Conservation (phyloP, 1,140 invertebrate species). For the Tetramorium parvispinum region DNA sequence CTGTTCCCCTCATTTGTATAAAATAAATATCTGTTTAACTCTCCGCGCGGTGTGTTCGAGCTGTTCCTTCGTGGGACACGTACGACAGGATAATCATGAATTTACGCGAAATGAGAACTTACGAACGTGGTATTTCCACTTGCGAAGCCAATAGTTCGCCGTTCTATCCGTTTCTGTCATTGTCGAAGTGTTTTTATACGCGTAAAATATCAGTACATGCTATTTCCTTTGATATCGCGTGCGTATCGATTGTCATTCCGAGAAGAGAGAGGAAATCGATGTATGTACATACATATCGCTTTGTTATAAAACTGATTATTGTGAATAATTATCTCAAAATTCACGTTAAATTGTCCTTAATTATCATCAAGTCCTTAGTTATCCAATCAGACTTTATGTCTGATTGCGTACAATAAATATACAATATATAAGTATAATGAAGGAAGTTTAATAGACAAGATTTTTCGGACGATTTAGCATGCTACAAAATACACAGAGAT, state of each 20-base stretch:
- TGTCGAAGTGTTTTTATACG: background rate
- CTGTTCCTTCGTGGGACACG: background rate
- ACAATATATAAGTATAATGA: background rate
- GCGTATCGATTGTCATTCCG: constrained; percentile 8
- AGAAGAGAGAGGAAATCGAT: background rate
- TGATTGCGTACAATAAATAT: background rate
- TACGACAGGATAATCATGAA: background rate
- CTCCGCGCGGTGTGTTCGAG: background rate
- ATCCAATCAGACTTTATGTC: no score
- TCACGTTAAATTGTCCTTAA: background rate
- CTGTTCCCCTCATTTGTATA: background rate
- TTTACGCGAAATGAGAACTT: background rate
- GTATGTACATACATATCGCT: background rate
- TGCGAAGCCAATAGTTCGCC: background rate
- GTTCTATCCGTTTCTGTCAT: background rate
- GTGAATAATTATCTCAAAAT: background rate
- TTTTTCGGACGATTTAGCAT: background rate
- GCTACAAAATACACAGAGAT: background rate
- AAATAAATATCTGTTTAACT: background rate
- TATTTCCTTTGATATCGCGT: background rate
- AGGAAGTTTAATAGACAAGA: background rate
- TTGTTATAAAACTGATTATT: background rate
- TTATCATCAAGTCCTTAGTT: background rate
- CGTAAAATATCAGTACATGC: background rate
- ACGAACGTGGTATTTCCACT: background rate